phyloP scores from a whole-genome alignment of 2,888 invertebrate genomes.

The Furcula furcula region DNA sequence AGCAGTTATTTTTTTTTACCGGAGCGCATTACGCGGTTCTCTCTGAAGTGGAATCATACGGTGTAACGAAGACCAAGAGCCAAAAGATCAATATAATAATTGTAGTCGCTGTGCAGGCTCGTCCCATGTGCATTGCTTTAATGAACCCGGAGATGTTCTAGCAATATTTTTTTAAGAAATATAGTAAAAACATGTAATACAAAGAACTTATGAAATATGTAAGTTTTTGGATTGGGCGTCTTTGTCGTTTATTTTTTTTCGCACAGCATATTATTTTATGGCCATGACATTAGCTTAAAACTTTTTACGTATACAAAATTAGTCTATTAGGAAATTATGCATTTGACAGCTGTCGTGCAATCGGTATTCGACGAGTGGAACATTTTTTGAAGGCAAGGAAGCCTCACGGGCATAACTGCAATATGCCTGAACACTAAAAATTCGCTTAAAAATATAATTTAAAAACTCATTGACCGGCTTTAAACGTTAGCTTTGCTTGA shows the following conservation, averaged over 20 bases:
- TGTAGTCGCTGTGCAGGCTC: conserved; percentile 26
- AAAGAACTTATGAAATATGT: no score
- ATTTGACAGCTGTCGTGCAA: background rate
- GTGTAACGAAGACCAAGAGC: conserved; percentile 11
- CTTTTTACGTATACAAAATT: background rate
- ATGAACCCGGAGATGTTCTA: background rate
- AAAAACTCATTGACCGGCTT: conserved; percentile 5
- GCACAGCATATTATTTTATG: conserved; percentile 17
- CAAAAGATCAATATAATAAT: conserved; percentile 8
- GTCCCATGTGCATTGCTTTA: conserved; percentile 6
- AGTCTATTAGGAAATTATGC: background rate
- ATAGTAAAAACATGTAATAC: no score
- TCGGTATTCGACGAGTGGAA: background rate
- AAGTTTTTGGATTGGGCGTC: no score
- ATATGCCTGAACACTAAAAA: conserved; percentile 24
- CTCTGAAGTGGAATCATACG: background rate
- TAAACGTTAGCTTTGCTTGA: conserved; percentile 28
- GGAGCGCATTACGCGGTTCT: background rate
- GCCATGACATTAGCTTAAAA: background rate
- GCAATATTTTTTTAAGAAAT: background rate
- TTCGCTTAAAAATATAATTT: conserved; percentile 31
- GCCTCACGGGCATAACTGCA: conserved; percentile 12
- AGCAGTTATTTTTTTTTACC: conserved; percentile 6
- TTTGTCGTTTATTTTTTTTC: conserved; percentile 15
- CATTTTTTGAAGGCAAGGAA: conserved; percentile 12